These are phyloP conservation scores for Mormyrops attenuatus DNA, from an alignment of 2,797 vertebrate species.

Conservation along the genomic window DNA sequence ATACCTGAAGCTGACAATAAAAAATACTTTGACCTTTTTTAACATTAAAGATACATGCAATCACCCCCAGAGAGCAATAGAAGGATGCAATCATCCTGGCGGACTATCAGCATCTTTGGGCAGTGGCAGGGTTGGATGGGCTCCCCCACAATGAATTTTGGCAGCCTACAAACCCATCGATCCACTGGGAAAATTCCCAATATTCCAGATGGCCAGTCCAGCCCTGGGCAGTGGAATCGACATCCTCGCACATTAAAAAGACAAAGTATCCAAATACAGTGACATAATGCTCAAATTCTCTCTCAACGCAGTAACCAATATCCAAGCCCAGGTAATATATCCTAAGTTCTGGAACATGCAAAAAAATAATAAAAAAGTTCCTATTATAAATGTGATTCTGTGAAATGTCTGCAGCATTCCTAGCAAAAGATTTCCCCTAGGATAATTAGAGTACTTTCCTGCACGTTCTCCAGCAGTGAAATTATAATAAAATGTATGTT, in stretches of 20 bases:
- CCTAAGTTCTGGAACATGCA: neutral
- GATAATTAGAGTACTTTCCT: neutral
- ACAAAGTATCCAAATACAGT: neutral
- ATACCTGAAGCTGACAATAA: neutral
- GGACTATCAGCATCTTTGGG: neutral
- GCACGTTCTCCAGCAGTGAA: neutral
- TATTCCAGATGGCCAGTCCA: neutral
- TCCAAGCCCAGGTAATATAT: constrained; percentile 18
- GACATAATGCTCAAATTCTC: neutral
- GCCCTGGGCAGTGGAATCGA: neutral
- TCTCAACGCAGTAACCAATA: constrained; percentile 20
- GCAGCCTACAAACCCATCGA: neutral
- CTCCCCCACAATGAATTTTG: neutral
- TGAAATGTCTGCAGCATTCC: neutral
- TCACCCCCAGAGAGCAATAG: neutral
- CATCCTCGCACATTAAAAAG: neutral
- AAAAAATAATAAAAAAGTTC: neutral
- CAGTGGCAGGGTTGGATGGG: neutral
- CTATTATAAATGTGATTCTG: constrained; percentile 16
- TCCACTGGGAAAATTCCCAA: neutral
- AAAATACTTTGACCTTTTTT: neutral
- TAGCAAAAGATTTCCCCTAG: neutral
- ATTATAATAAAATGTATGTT: constrained; percentile 9
- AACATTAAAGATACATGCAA: neutral
- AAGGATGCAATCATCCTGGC: neutral